Evolutionary conservation across 1,140 invertebrate species (phyloP).

Genomic region (Psix sp.): DNA sequence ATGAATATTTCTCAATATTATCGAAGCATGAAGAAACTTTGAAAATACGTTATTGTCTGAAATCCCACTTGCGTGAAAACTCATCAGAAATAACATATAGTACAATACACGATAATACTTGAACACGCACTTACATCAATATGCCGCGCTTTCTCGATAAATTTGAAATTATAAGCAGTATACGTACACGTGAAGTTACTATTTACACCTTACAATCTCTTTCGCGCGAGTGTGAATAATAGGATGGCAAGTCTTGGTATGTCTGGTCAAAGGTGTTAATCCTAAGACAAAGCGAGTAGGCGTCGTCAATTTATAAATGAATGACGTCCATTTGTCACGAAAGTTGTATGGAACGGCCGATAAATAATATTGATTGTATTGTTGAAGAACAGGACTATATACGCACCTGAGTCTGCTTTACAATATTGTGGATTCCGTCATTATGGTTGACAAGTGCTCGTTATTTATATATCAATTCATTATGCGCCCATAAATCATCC

Average conservation of each 20-base stretch:
- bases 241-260: conserved; percentile 39
- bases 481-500: conserved; percentile 22
- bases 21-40: no score
- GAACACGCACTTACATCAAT: conserved; percentile 49
- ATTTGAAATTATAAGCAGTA: conserved; percentile 57
- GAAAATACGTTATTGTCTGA: conserved; percentile 25
- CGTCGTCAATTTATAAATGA: conserved; percentile 48
- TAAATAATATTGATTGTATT: conserved; percentile 45
- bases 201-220: conserved; percentile 40
- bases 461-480: conserved; percentile 48
- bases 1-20: no score
- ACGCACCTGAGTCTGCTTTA: conserved; percentile 10
- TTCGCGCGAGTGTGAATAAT: conserved; percentile 39
- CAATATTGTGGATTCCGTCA: conserved; percentile 47
- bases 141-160: conserved; percentile 43
- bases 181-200: conserved; percentile 30
- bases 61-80: conserved; percentile 4
- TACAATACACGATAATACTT: conserved; percentile 26
- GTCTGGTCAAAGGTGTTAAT: conserved; percentile 56
- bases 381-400: conserved; percentile 10
- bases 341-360: conserved; percentile 34
- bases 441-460: conserved; percentile 33
- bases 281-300: conserved; percentile 56
- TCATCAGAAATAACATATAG: no score
- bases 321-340: conserved; percentile 48